These are phyloP conservation scores for Acleris emargana DNA, from an alignment of 2,888 invertebrate species.

Conservation along the genomic window DNA sequence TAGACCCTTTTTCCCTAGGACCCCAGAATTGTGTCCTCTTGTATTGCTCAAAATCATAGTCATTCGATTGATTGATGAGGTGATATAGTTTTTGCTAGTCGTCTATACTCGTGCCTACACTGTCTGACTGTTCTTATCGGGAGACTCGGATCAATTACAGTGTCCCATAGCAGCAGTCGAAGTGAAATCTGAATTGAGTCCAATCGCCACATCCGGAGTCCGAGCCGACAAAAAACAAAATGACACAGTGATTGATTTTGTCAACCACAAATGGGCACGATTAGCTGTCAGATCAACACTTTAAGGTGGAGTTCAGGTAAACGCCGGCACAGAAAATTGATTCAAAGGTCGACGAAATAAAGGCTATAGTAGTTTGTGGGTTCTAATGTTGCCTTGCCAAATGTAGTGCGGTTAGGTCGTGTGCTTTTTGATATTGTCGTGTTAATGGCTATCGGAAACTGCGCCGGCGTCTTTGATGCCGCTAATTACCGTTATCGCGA, in stretches of 20 bases:
- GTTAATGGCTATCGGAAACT: slow-evolving; percentile 49
- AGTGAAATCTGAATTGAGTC: slow-evolving; percentile 48
- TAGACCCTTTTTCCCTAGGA: no score
- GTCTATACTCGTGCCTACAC: background rate
- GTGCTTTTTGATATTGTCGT: slow-evolving; percentile 56
- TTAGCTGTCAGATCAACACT: slow-evolving; percentile 52
- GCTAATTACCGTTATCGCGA: slow-evolving; percentile 74
- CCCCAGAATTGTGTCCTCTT: no score
- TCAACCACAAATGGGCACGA: slow-evolving; percentile 60
- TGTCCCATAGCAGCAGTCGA: slow-evolving; percentile 41
- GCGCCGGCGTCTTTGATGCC: slow-evolving; percentile 52
- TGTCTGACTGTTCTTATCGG: no score
- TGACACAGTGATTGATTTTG: slow-evolving; percentile 61
- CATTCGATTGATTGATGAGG: no score
- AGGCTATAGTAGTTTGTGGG: slow-evolving; percentile 8
- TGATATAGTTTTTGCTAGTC: background rate
- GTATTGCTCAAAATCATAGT: no score
- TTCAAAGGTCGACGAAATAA: background rate
- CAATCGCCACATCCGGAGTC: slow-evolving; percentile 67
- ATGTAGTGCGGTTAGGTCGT: slow-evolving; percentile 48
- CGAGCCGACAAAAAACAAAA: slow-evolving; percentile 46
- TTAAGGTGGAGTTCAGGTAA: slow-evolving; percentile 27
- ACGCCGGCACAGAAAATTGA: background rate
- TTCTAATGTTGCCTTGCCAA: slow-evolving; percentile 39
- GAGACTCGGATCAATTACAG: slow-evolving; percentile 9